These are phyloP conservation scores for Momotus momota DNA, from an alignment of 2,797 vertebrate genomes.

Conservation along the genomic window DNA sequence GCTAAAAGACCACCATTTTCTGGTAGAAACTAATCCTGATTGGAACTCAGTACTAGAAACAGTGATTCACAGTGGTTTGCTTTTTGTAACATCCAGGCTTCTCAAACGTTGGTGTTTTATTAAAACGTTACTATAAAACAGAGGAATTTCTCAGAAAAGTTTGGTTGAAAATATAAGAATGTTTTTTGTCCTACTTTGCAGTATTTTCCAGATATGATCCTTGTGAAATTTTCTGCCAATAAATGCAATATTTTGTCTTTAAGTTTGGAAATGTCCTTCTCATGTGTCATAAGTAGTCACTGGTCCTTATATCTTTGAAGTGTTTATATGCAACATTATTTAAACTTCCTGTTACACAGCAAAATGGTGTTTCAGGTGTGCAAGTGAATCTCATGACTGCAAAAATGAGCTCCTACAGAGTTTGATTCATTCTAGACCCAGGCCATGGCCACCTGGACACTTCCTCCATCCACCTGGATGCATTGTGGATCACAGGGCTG, in stretches of 20 bases:
- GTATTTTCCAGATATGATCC: slow-evolving; percentile 20
- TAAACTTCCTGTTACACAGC: neutral
- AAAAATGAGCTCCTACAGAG: neutral
- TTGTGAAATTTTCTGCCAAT: slow-evolving; percentile 31
- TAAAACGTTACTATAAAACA: neutral
- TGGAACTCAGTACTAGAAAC: slow-evolving; percentile 18
- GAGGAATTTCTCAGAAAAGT: neutral
- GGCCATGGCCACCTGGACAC: rapidly evolving
- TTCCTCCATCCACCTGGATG: neutral
- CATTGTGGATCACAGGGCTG: neutral
- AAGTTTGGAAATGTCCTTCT: neutral
- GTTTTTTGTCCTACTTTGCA: neutral
- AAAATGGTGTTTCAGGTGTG: neutral
- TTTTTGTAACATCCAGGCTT: neutral
- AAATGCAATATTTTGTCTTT: neutral
- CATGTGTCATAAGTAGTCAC: neutral
- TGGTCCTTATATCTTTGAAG: neutral
- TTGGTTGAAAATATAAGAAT: slow-evolving; percentile 2
- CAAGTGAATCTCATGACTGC: neutral
- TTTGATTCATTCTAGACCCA: neutral
- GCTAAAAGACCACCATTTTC: rapidly evolving
- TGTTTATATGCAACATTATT: neutral
- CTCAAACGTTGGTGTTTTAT: neutral
- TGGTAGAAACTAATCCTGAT: neutral
- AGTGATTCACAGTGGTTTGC: neutral